A percentile compares a stretch with the other conserved stretches of the same genome.
phyloP scores from a whole-genome alignment of 2,888 invertebrate species.

The Sinelater perroti region DNA sequence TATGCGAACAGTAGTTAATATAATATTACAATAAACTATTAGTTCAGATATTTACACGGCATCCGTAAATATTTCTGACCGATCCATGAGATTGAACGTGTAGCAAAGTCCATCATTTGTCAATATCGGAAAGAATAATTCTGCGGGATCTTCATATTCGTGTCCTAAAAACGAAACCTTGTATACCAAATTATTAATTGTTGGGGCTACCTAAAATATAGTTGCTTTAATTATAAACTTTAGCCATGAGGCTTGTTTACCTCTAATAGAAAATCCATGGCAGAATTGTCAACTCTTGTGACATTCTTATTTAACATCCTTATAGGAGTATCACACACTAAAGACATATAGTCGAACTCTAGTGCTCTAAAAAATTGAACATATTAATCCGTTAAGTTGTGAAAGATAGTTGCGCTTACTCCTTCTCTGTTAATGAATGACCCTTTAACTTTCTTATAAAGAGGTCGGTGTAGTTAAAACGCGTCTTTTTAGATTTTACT shows the following conservation, averaged over 20 bases:
- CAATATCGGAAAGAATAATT: constrained; percentile 72
- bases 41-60: constrained; percentile 62
- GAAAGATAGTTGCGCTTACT: not conserved
- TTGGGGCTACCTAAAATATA: constrained; percentile 52
- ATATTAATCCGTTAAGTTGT: no score
- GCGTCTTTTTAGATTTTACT: constrained; percentile 70
- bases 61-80: constrained; percentile 67
- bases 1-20: not conserved
- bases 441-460: not conserved
- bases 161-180: constrained; percentile 1
- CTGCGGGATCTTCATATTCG: constrained; percentile 47
- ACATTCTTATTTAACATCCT: constrained; percentile 63
- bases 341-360: constrained; percentile 64
- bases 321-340: constrained; percentile 68
- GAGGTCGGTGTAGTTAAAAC: constrained; percentile 75
- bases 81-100: constrained; percentile 74
- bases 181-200: constrained; percentile 40
- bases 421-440: not conserved
- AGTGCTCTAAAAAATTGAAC: constrained; percentile 58
- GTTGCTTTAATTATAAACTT: not conserved
- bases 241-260: no score
- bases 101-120: constrained; percentile 80
- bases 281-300: constrained; percentile 62
- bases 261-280: constrained; percentile 66
- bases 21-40: no score